Evolutionary conservation across 2,888 invertebrate genomes (phyloP), one percentile per base, ranked within the genome.

Genomic region (Acleris laterana): DNA sequence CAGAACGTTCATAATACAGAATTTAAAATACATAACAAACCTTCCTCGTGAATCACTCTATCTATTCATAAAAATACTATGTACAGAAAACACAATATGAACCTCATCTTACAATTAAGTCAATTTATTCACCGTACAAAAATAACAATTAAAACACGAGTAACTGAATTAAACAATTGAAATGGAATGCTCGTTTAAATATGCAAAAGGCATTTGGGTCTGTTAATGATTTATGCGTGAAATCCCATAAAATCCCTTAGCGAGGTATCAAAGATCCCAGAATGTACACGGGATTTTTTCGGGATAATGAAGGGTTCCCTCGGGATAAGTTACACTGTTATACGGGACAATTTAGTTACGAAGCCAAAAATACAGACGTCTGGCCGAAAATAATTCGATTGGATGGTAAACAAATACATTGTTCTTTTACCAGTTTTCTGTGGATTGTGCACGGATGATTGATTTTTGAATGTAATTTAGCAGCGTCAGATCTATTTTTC

Each of bases 281-380:
- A 61, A 65, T 56, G 60, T 38, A 60, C 20, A 55, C 55, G 28
- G 50, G 61, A 20, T 57, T 51, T 65, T 62, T 66, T 50, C 61
- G 25, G 66, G 51, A 57, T 62, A 52, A 66, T 66, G 56, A 62
- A 57, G 51, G 57, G 66, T 62, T 38, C 66, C 57, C 56, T n/a
- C 9, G 66, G 57, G 62, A 52, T 62, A 60, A 56, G 50, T 65
- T 50, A 51, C 44, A 56, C 59, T 44, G 59, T 55, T 65, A 61
- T 17, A 55, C 55, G 55, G 55, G 65, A 61, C 65, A 61, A 65
- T 61, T 61, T 56, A 50, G 55, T 56, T 65, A 20, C 44, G 55
- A 55, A 61, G 55, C 65, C 60, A 55, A 65, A 65, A 65, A 64
- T 64, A 60, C 53, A 55, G 44, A 42, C 22, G 63, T 50, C 25